Conservation (phyloP, 2,888 invertebrate species). For the Boloria euphrosyne region DNA sequence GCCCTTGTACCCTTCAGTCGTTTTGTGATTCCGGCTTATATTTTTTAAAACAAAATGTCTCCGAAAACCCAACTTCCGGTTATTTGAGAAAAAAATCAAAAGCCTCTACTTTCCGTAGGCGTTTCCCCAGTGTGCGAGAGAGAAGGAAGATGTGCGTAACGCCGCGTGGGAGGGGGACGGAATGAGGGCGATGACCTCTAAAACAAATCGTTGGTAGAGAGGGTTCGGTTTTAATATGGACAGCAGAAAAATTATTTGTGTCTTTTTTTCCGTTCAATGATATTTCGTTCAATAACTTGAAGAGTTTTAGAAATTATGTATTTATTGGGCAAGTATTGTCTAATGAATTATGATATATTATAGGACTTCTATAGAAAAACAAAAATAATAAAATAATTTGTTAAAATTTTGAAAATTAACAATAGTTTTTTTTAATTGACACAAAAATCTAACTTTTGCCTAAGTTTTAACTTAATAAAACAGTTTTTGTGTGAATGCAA, state of each 20-base stretch:
- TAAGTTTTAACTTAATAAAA: no score
- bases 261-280: constrained; percentile 28
- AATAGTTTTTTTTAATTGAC: no score
- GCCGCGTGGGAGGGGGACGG: constrained; percentile 58
- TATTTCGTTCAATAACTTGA: constrained; percentile 18
- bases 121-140: constrained; percentile 67
- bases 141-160: constrained; percentile 53
- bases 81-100: constrained; percentile 61
- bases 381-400: no score
- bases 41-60: constrained; percentile 39
- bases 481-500: no score
- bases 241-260: constrained; percentile 51
- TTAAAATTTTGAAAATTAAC: no score
- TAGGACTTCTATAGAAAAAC: no score
- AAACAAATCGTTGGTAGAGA: constrained; percentile 79
- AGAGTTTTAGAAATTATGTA: constrained; percentile 17
- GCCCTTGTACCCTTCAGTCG: not conserved
- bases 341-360: no score
- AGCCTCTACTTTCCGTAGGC: constrained; percentile 67
- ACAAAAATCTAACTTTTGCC: no score
- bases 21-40: constrained; percentile 7
- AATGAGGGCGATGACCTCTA: constrained; percentile 77
- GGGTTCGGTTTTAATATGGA: constrained; percentile 77
- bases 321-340: not conserved
- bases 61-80: constrained; percentile 68